Base-by-base conservation (phyloP, 2,113 vertebrate genomes). In the Uropsilus gracilis region DNA sequence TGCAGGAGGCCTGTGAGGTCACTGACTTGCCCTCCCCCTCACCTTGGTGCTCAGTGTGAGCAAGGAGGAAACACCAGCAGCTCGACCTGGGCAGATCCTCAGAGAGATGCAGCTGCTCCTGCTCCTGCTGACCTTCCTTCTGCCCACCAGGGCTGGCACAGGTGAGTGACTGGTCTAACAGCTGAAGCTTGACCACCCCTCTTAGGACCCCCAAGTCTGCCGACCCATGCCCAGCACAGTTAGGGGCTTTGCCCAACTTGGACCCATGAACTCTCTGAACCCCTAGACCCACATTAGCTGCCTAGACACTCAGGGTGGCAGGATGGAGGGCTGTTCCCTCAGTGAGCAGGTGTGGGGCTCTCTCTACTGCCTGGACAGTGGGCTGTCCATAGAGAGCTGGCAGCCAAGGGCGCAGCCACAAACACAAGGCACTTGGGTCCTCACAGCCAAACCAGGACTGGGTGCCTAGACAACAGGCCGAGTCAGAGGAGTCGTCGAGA, bases 131-230 rank as follows among this genome's bases (percentile, higher is more conserved):
- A 34, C 2, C 46, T 46, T 89, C 42, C 87, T 95, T 48, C 46
- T 82, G 42, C 7, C 26, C 9, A 16, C 26, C 0, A 20, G 53
- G n/a, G 8, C 34, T 66, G 5, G 6, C 11, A 66, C 61, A 68
- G 88, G 84, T 93, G 37, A 95, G 85, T 92, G 59, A 76, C 8
- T 28, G 20, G 14, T 44, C 53, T 28, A 32, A 7, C 76, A 61
- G 6, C 69, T 86, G 44, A 55, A 7, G 12, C 6, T 13, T 16
- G 2, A 63, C 20, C 1, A 26, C 34, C 63, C 20, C 22, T 39
- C 32, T 20, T 0, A 8, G 59, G 72, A 46, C 18, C 46, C 6
- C 32, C n/a, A n/a, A 34, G 5, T 48, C 26, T 4, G 13, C 4
- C 8, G 14, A 12, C 46, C 6, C n/a, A 16, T 55, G 4, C 39